These are phyloP conservation scores for Simalia tracyae DNA, from an alignment of 2,797 vertebrate species.

Conservation along the genomic window DNA sequence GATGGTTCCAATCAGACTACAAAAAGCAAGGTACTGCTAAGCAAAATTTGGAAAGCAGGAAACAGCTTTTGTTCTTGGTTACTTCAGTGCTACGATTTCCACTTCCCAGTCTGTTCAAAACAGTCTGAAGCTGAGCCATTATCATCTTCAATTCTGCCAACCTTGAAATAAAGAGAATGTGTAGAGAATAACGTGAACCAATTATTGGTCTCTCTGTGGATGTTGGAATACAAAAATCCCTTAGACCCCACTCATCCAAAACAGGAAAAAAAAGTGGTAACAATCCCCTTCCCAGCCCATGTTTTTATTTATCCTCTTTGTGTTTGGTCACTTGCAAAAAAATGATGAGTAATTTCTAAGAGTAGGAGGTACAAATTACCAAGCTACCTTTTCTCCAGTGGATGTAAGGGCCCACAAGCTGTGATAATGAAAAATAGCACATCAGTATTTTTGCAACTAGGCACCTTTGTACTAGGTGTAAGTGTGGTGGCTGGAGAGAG, in stretches of 20 bases:
- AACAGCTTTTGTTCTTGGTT: neutral
- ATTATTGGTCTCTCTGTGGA: neutral
- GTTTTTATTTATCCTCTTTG: neutral
- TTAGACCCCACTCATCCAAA: neutral
- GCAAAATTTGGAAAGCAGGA: neutral
- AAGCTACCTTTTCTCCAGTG: neutral
- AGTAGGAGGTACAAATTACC: neutral
- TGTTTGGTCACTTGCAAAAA: neutral
- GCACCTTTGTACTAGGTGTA: neutral
- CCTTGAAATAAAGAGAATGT: neutral
- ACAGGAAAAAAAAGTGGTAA: neutral
- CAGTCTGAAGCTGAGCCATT: neutral
- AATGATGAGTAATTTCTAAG: neutral
- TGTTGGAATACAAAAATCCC: neutral
- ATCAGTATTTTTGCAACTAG: neutral
- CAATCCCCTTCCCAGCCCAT: neutral
- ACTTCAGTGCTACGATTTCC: neutral
- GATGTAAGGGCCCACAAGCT: neutral
- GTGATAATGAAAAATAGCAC: neutral
- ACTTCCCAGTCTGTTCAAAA: neutral
- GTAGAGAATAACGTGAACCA: neutral
- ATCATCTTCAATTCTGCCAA: neutral
- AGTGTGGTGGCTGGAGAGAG: neutral
- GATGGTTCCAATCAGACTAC: neutral
- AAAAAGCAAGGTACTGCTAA: neutral